Percentiles rank a stretch among this genome's conserved stretches.
Conservation (phyloP, 1,140 invertebrate species). For the Goniozus legneri region DNA sequence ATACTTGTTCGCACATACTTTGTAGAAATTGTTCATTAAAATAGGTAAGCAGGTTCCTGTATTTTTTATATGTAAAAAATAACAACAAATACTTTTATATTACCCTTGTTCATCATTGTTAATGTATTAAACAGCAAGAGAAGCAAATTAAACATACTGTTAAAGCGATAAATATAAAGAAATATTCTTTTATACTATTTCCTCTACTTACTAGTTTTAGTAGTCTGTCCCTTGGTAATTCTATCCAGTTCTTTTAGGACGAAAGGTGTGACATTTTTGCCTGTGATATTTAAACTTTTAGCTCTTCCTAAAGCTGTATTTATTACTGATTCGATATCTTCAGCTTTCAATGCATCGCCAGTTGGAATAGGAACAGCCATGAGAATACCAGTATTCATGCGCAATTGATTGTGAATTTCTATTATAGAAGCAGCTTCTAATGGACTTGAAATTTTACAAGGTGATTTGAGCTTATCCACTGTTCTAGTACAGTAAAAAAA, state of each 20-base stretch:
- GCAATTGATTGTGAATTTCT: slow-evolving; percentile 56
- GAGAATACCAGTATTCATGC: slow-evolving; percentile 75
- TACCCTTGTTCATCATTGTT: too few relatives aligned
- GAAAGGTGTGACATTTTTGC: slow-evolving; percentile 92
- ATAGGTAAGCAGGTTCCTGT: too few relatives aligned
- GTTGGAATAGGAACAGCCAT: slow-evolving; percentile 89
- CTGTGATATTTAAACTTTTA: slow-evolving; percentile 61
- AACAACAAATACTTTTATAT: too few relatives aligned
- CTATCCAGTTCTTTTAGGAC: slow-evolving; percentile 73
- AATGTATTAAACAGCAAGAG: background rate
- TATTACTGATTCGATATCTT: slow-evolving; percentile 68
- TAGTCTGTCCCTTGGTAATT: slow-evolving; percentile 75
- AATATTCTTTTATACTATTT: slow-evolving; percentile 1
- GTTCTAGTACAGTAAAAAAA: slow-evolving; percentile 80
- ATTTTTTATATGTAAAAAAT: too few relatives aligned
- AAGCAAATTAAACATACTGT: too few relatives aligned
- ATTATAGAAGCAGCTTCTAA: slow-evolving; percentile 73
- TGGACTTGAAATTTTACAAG: slow-evolving; percentile 62
- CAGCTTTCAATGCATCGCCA: slow-evolving; percentile 62
- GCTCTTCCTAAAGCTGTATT: slow-evolving; percentile 68
- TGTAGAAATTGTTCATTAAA: too few relatives aligned
- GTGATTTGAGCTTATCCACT: slow-evolving; percentile 65
- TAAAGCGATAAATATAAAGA: too few relatives aligned
- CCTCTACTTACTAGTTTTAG: slow-evolving; percentile 70
- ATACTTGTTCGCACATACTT: too few relatives aligned